phyloP scores from a whole-genome alignment of 2,888 invertebrate genomes.

The Dioctria linearis region DNA sequence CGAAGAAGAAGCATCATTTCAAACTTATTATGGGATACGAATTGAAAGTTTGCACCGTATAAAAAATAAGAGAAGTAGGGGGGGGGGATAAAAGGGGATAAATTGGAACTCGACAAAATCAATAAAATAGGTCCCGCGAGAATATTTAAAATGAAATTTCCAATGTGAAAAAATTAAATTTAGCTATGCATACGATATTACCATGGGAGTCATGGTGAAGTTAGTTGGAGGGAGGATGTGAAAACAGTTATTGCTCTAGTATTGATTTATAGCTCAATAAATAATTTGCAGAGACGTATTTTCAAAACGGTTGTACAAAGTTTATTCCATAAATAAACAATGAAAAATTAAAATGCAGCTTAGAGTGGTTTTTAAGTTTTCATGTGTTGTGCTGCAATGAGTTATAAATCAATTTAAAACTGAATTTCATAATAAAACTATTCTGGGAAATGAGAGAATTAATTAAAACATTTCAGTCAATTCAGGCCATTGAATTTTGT shows the following conservation, averaged over 20 bases:
- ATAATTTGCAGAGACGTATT: background rate
- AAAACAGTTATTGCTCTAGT: background rate
- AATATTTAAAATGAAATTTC: constrained; percentile 4
- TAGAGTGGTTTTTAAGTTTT: too few species aligned
- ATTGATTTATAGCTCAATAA: background rate
- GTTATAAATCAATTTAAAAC: too few species aligned
- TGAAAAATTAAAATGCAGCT: too few species aligned
- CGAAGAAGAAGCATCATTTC: background rate
- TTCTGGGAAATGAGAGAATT: too few species aligned
- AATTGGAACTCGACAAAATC: background rate
- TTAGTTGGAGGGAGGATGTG: background rate
- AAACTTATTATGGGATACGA: constrained; percentile 38
- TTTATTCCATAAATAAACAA: too few species aligned
- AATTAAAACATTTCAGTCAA: too few species aligned
- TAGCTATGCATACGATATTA: background rate
- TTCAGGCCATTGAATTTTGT: too few species aligned
- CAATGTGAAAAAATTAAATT: constrained; percentile 2
- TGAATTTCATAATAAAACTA: too few species aligned
- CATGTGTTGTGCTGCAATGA: too few species aligned
- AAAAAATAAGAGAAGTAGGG: background rate
- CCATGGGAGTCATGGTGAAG: background rate
- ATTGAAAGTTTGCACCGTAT: constrained; percentile 39
- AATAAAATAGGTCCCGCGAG: background rate
- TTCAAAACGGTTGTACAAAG: too few species aligned
- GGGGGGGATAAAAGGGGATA: background rate